A percentile compares a stretch with the other conserved stretches of the same genome.
Evolutionary conservation across 2,888 invertebrate species (phyloP).

Genomic region (Rutpela maculata): DNA sequence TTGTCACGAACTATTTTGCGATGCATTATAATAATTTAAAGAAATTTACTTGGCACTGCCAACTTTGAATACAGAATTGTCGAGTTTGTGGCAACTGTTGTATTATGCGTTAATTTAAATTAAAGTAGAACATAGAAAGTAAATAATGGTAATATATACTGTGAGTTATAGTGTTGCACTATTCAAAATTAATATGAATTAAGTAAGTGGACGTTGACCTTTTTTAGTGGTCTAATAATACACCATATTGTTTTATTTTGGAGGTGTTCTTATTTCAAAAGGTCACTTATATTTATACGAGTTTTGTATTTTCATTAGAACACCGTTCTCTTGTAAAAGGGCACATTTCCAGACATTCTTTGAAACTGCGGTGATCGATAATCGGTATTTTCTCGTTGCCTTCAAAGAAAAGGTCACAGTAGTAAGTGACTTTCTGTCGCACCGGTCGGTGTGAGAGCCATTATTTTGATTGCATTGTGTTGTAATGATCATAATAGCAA

Average conservation of each 20-base stretch:
- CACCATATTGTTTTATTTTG: constrained; percentile 14
- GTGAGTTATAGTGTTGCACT: constrained; percentile 10
- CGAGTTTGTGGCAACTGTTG: constrained; percentile 14
- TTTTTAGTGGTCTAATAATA: background rate
- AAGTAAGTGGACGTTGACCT: constrained; percentile 33
- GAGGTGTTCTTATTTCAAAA: background rate
- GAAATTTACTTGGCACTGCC: constrained; percentile 10
- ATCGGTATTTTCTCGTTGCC: constrained; percentile 33
- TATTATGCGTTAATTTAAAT: constrained; percentile 29
- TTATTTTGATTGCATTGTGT: constrained; percentile 37
- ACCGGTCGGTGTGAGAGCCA: constrained; percentile 42
- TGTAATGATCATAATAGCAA: constrained; percentile 31
- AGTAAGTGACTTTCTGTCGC: constrained; percentile 37
- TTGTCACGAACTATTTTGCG: constrained; percentile 31
- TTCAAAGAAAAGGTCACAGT: constrained; percentile 46
- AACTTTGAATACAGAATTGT: constrained; percentile 27
- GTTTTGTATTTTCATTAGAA: background rate
- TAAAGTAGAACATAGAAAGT: constrained; percentile 45
- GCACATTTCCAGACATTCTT: background rate
- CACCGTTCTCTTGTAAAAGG: background rate
- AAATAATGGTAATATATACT: constrained; percentile 7
- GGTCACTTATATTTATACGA: background rate
- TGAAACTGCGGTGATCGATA: constrained; percentile 13
- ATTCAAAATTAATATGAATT: constrained; percentile 19
- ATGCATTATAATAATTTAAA: constrained; percentile 8